Conservation (phyloP, 2,113 vertebrate species). For the Origma solitaria region DNA sequence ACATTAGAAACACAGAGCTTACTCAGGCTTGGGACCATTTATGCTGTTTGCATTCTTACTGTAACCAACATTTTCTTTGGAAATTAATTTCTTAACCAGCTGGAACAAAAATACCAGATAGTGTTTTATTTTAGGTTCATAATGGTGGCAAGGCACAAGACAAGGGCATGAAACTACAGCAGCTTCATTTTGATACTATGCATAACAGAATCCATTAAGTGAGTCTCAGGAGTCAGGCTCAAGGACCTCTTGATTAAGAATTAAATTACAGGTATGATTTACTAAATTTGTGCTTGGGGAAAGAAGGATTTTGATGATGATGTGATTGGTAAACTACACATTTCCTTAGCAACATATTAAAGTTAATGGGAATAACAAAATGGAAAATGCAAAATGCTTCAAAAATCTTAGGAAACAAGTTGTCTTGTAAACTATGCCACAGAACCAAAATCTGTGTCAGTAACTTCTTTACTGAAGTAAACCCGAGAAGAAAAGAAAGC, state of each 20-base stretch:
- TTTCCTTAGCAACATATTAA: conserved; percentile 8
- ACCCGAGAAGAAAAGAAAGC: not conserved
- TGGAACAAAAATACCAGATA: not conserved
- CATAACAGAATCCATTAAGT: conserved; percentile 31
- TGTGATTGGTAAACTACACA: conserved; percentile 28
- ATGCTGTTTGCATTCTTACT: not conserved
- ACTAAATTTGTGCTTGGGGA: conserved; percentile 61
- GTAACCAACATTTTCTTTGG: not conserved
- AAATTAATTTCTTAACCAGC: not conserved
- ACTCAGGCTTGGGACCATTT: not conserved
- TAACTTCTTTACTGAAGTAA: not conserved
- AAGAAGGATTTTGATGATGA: conserved; percentile 39
- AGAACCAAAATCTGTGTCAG: not conserved
- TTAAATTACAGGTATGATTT: conserved; percentile 66
- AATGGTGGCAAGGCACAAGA: not conserved
- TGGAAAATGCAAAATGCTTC: not conserved
- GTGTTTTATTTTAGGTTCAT: not conserved
- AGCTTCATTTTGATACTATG: conserved; percentile 48
- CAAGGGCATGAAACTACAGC: not conserved
- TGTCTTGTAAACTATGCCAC: not conserved
- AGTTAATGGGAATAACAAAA: conserved; percentile 21
- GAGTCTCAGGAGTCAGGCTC: conserved; percentile 53
- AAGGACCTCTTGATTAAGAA: conserved; percentile 68
- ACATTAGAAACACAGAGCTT: not conserved
- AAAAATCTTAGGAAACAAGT: not conserved